Evolutionary conservation across 2,888 invertebrate species (phyloP), one percentile per base, ranked within the genome.

Genomic region (Amiota communis): DNA sequence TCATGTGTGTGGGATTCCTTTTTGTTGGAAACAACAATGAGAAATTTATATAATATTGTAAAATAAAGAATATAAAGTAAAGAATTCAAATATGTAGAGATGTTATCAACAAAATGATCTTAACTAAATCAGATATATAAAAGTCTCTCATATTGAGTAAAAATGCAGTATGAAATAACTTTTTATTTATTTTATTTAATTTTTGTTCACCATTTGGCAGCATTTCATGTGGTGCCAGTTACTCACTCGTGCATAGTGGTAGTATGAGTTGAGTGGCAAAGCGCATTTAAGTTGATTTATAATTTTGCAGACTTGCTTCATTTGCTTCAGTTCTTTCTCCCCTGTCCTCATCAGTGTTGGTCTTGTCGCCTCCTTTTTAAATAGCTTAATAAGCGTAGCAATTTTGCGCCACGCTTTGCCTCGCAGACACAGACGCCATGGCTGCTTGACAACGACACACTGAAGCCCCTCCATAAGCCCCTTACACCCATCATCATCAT

Each of bases 291-390:
- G 51, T 68, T 68, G 67, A 68, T 68, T 68, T 68, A 68, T 68
- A 53, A 68, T 68, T 73, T 65, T 70, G 59, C 48, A 56, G 65
- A 69, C 47, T 68, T 53, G 56, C 70, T 65, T 65, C n/a, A 20
- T 71, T 76, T 76, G 70, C 65, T 64, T 73, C 46, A 64, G 46
- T 67, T 23, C 48, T 48, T 64, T 20, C 53, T 17, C 23, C 53
- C 48, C 47, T 72, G 51, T 17, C n/a, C 15, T 65, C 48, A 1
- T 59, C 17, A 12, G 6, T 59, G 36, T 51, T 59, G 8, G 8
- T 59, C 8, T 59, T 6, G 17, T 68, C 36, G 36, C 36, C 23
- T 12, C 36, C 36, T 68, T 49, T 68, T 68, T 68, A 68, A 68
- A 68, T 68, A 68, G 67, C 67, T 68, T 68, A 68, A 68, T 68